phyloP scores from a whole-genome alignment of 2,797 vertebrate genomes.

The Poliocrania exsul region DNA sequence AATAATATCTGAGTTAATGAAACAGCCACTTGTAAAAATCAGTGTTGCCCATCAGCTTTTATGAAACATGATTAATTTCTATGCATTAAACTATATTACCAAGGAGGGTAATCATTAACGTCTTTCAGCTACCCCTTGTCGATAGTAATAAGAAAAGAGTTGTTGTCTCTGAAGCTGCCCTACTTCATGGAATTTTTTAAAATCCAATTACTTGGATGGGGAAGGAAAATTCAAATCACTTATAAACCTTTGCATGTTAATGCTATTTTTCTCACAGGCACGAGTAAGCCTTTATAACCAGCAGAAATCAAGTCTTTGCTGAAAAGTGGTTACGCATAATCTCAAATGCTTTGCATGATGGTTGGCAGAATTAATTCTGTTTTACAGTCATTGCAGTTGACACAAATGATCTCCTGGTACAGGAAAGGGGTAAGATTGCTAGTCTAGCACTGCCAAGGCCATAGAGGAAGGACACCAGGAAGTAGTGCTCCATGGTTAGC shows the following conservation, averaged over 20 bases:
- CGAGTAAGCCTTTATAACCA: neutral
- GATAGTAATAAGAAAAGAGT: neutral
- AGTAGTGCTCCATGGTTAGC: neutral
- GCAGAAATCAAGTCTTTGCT: neutral
- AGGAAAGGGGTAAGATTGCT: neutral
- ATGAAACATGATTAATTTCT: constrained; percentile 13
- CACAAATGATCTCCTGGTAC: neutral
- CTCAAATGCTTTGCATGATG: neutral
- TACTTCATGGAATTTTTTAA: neutral
- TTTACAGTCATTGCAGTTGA: neutral
- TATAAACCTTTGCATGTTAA: neutral
- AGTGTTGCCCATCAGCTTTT: neutral
- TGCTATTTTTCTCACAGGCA: neutral
- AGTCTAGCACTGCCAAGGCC: neutral
- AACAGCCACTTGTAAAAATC: constrained; percentile 23
- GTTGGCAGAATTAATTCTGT: neutral
- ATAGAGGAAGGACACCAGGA: neutral
- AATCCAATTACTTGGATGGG: neutral
- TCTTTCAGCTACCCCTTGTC: neutral
- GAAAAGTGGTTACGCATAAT: neutral
- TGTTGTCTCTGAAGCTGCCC: neutral
- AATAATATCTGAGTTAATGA: constrained; percentile 26
- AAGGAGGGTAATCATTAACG: neutral
- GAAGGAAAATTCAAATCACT: neutral
- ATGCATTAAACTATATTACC: neutral